phyloP scores from a whole-genome alignment of 2,888 invertebrate genomes.

The Tipula helvola region DNA sequence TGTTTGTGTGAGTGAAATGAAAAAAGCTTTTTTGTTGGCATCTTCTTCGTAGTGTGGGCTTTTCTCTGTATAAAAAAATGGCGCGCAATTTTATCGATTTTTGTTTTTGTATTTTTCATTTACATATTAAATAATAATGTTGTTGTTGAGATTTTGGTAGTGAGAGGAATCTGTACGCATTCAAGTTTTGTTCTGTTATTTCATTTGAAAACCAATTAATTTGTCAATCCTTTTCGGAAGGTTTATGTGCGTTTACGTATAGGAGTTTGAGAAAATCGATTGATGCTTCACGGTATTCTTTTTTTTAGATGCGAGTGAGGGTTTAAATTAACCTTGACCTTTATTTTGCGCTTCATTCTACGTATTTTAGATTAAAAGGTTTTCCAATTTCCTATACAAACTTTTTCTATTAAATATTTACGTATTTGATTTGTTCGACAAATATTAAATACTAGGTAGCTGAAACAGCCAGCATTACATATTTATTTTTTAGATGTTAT shows the following conservation, averaged over 20 bases:
- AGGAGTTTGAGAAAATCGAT: not conserved
- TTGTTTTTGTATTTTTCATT: not conserved
- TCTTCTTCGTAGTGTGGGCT: not conserved
- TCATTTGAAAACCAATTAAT: not conserved
- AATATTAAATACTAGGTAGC: no score
- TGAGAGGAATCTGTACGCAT: not conserved
- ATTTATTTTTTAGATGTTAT: no score
- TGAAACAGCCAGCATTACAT: no score
- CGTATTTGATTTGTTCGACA: no score
- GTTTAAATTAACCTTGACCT: no score
- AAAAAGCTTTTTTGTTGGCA: not conserved
- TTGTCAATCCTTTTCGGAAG: not conserved
- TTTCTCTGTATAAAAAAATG: not conserved
- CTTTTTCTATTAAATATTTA: no score
- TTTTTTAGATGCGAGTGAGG: no score
- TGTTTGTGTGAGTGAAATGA: not conserved
- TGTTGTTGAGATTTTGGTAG: not conserved
- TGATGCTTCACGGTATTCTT: not conserved
- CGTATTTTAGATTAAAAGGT: no score
- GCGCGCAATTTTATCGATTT: not conserved
- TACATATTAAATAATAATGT: not conserved
- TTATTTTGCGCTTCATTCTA: no score
- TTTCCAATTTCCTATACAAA: no score
- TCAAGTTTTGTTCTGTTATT: not conserved
- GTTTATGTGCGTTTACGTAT: not conserved